phyloP scores from a whole-genome alignment of 2,888 invertebrate genomes.

The Spisula solida region DNA sequence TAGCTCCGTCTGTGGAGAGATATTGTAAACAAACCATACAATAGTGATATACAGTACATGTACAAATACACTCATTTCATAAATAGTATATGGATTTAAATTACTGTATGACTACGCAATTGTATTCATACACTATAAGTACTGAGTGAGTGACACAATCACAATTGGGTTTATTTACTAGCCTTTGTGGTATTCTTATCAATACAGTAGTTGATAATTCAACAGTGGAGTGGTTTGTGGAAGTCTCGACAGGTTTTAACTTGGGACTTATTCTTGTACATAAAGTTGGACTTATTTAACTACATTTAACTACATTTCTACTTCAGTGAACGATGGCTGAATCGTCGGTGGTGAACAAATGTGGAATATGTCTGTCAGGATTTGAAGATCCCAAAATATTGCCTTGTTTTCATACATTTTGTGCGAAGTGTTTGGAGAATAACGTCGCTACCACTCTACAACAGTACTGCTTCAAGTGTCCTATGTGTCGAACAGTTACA shows the following conservation, averaged over 20 bases:
- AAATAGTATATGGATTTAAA: not conserved
- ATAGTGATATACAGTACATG: not conserved
- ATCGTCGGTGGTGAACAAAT: not conserved
- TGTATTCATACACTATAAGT: not conserved
- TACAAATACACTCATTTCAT: not conserved
- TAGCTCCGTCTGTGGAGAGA: not conserved
- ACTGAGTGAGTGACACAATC: not conserved
- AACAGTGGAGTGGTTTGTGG: not conserved
- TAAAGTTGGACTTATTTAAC: not conserved
- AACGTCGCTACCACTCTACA: slow-evolving; percentile 62
- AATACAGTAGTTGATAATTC: not conserved
- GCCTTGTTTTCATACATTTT: slow-evolving; percentile 72
- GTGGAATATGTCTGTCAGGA: slow-evolving; percentile 56
- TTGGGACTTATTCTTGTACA: not conserved
- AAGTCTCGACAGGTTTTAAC: not conserved
- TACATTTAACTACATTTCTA: not conserved
- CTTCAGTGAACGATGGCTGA: not conserved
- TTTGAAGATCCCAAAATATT: slow-evolving; percentile 70
- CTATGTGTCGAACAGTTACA: slow-evolving; percentile 64
- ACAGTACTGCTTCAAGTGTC: slow-evolving; percentile 66
- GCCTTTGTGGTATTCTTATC: not conserved
- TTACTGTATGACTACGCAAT: not conserved
- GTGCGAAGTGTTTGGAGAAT: slow-evolving; percentile 60
- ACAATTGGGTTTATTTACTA: slow-evolving; percentile 21
- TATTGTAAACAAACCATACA: not conserved